Base-by-base conservation (phyloP, 1,140 invertebrate genomes). In the Liolophura sinensis region DNA sequence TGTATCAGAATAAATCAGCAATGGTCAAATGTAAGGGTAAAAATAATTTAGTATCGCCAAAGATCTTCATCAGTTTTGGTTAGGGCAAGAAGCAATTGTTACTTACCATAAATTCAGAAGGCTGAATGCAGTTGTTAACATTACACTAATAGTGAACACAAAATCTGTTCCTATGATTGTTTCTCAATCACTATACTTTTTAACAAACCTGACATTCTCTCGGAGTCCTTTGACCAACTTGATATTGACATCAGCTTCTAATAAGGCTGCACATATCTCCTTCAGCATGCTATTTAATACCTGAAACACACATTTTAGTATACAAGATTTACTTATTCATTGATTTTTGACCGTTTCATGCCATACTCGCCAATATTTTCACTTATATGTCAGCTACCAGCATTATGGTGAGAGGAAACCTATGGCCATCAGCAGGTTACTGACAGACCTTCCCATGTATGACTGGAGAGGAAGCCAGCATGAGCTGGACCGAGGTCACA, bases 161-260 rank as follows among this genome's bases (percentile, higher is more conserved):
- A 40, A 40, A 40, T 9, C 3, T 40, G 31, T 40, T 40, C 9
- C 3, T 9, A 40, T 40, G 3, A 40, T 40, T 40, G 31, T 40
- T 40, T 40, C 31, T 40, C 31, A 40, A 9, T 40, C 31, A 40
- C 31, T 40, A 3, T 40, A 40, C 3, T 9, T 5, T 40, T 31
- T 15, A 50, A 25, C 69, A 73, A 80, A 87, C 86, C 94, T 90
- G n/a, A 99, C 96, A 96, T 99, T 99, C 88, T 98, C 95, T 72
- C 97, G 88, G 15, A 99, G 87, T 83, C 95, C 91, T 86, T 98
- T 98, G 0, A 99, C 97, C 68, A 99, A 88, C 76, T 91, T 89
- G 73, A 99, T 97, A 86, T 99, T 99, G 27, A 99, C 97, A 91
- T 99, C 98, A 77, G 97, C 95, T 89, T 99, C 97, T 40, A 99